These are phyloP conservation scores for Hoplostethus atlanticus DNA, from an alignment of 2,797 vertebrate species.

Conservation along the genomic window DNA sequence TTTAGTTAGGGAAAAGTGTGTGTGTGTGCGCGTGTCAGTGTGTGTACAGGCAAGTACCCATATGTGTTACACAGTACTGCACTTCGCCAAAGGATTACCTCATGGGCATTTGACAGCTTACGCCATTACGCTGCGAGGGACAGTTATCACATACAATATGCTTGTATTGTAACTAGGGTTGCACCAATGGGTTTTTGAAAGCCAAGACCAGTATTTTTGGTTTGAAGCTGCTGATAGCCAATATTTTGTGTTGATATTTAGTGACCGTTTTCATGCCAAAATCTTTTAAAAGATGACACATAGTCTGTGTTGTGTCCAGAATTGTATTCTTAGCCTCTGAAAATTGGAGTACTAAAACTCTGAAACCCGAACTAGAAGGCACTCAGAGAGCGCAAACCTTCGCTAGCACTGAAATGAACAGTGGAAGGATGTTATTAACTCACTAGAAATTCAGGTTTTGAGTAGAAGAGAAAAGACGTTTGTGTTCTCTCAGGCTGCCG, in stretches of 20 bases:
- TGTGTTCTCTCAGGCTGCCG: conserved; percentile 2
- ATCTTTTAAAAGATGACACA: too few species aligned
- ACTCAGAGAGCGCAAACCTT: too few species aligned
- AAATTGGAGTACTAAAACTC: too few species aligned
- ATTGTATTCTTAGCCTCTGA: too few species aligned
- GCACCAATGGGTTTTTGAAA: too few species aligned
- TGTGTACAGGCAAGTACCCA: not conserved
- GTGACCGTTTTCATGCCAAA: too few species aligned
- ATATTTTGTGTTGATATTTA: too few species aligned
- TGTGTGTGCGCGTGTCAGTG: not conserved
- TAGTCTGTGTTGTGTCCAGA: too few species aligned
- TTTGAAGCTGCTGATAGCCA: too few species aligned
- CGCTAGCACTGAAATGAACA: conserved; percentile 4
- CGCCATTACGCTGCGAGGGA: not conserved
- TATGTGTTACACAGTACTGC: not conserved
- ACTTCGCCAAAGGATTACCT: not conserved
- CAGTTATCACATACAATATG: not conserved
- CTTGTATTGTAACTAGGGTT: not conserved
- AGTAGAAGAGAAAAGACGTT: conserved; percentile 24
- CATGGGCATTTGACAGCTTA: not conserved
- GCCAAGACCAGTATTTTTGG: too few species aligned
- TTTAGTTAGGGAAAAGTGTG: conserved; percentile 4
- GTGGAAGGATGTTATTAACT: conserved; percentile 14
- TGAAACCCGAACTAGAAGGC: too few species aligned
- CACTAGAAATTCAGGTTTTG: conserved; percentile 12